Evolutionary conservation across 2,888 invertebrate species (phyloP), one percentile per base, ranked within the genome.

Genomic region (Mesorhabditis belari): DNA sequence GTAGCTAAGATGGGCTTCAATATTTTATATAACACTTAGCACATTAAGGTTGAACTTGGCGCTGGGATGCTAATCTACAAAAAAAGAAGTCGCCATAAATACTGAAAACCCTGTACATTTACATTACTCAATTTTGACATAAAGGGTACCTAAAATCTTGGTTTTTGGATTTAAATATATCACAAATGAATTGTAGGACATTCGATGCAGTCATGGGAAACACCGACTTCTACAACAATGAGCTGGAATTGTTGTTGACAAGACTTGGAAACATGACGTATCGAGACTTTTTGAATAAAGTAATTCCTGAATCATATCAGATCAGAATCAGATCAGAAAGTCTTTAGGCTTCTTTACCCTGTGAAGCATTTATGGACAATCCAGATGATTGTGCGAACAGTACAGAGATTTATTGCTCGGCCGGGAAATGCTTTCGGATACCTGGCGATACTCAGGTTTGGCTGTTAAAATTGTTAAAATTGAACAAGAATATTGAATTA

Each of bases 361-460:
- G 76, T 56, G 58, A 63, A 17, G 73, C 72, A 3, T 76, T 76
- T 61, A 73, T 76, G 49, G 55, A 61, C 49, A 69, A 74, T 5
- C 19, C 53, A n/a, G 54, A 59, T 2, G 50, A 62, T 53, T 76
- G 76, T 63, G 64, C 60, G 2, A 70, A 69, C 55, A 61, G 65
- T 21, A 70, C 71, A 1, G 73, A 71, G 51, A 64, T 73, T 44
- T 68, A 71, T 65, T 75, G 75, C 5, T 75, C 74, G 2, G 70
- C 73, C n/a, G 77, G 77, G 35, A 74, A 73, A 59, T 77, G 77
- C 56, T 77, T 74, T 49, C 63, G 76, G 12, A 35, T 77, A 9
- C 63, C 61, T n/a, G 73, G 74, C 12, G 55, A 49, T 3, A 60
- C 61, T n/a, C 77, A 77, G 68, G 73, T 69, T 29, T 27, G 29